phyloP scores from a whole-genome alignment of 2,113 vertebrate genomes.

The Perca schrenkii region DNA sequence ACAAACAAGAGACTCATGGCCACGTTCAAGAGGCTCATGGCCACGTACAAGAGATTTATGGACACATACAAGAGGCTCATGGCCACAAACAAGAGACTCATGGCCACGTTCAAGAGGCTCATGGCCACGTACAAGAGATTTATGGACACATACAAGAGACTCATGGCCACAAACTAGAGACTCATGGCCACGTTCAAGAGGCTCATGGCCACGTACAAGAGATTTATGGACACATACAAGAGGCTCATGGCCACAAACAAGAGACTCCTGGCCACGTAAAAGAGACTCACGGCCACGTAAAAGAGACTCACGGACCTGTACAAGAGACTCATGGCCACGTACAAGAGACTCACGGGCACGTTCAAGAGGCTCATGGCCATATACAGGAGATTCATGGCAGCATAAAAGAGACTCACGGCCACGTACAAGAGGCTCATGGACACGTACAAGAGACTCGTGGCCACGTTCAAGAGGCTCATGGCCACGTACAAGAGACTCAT shows the following conservation, averaged over 20 bases:
- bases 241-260: background rate
- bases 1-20: too few species aligned
- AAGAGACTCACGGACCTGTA: too few species aligned
- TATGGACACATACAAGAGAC: background rate
- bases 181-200: background rate
- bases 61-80: background rate
- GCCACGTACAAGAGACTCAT: too few species aligned
- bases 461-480: too few species aligned
- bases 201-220: too few species aligned
- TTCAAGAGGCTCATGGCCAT: too few species aligned
- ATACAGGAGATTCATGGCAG: background rate
- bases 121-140: background rate
- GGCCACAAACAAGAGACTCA: background rate
- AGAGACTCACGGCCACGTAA: background rate
- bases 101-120: background rate
- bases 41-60: background rate
- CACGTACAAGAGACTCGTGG: too few species aligned
- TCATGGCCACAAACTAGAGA: too few species aligned
- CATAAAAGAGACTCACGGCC: constrained; percentile 11
- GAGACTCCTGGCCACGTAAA: background rate
- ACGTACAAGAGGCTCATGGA: background rate
- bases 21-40: background rate
- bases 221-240: background rate
- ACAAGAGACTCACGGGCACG: background rate
- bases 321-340: background rate